These are phyloP conservation scores for Notolabrus celidotus DNA, from an alignment of 2,797 vertebrate genomes.

Conservation along the genomic window DNA sequence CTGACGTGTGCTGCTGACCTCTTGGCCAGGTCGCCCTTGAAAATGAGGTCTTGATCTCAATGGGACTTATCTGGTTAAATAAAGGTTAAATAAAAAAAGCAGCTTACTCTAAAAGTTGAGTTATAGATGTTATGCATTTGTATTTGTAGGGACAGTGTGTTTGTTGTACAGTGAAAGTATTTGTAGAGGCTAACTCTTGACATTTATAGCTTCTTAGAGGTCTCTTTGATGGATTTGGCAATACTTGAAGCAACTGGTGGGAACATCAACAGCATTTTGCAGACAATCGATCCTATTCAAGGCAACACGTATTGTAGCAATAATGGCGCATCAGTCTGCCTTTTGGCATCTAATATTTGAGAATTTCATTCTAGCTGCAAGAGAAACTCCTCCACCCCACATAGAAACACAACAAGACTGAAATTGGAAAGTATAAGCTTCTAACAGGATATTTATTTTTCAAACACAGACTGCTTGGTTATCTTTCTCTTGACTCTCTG, in stretches of 20 bases:
- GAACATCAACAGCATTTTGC: conserved; percentile 4
- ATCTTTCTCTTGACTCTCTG: neutral
- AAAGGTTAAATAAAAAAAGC: too few species aligned
- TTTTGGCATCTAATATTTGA: conserved; percentile 8
- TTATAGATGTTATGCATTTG: neutral
- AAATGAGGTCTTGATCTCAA: too few species aligned
- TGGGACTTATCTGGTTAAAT: too few species aligned
- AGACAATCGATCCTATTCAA: neutral
- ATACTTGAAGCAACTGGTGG: neutral
- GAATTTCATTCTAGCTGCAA: neutral
- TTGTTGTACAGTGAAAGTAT: neutral
- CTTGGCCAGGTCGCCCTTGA: too few species aligned
- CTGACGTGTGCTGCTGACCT: too few species aligned
- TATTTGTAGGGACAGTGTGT: neutral
- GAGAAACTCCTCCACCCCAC: neutral
- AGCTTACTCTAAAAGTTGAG: neutral
- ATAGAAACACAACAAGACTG: neutral
- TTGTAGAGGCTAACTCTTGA: neutral
- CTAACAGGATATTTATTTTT: neutral
- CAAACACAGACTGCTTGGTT: neutral
- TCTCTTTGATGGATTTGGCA: conserved; percentile 2
- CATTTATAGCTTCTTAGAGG: neutral
- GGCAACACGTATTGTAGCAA: neutral
- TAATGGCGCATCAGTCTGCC: neutral
- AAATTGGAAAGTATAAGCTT: neutral